Base-by-base conservation (phyloP, 1,140 invertebrate species). In the Tetramorium parvispinum region DNA sequence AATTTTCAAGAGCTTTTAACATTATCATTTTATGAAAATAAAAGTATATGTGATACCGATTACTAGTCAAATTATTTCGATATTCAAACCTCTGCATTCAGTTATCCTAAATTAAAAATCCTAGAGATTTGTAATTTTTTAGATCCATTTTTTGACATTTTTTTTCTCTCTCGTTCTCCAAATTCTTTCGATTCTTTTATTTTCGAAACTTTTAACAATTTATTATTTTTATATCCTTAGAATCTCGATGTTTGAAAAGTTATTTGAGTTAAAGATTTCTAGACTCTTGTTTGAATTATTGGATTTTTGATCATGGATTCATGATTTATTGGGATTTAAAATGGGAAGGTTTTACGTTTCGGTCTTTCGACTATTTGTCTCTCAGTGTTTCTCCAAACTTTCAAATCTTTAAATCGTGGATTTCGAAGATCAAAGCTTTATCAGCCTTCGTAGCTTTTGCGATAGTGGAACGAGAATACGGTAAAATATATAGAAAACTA, bases 71-170 rank as follows among this genome's bases (percentile, higher is more conserved):
- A 43, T 43, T 66, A 66, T 66, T 43, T 66, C 63, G 63, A 66
- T 66, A 65, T 66, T 66, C 37, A 66, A 32, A 2, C 5, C 37
- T 66, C 16, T 24, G 24, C 37, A 43, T 40, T 77, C 8, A 24
- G 16, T 2, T 73, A 27, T 27, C 24, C 32, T 4, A 32, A 32
- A 32, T 32, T 32, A 51, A 40, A 37, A 81, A 55, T 71, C 18
- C 13, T 59, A 57, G 3, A 82, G 3, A 82, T 71, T 43, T 40
- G 24, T 46, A 13, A 5, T 66, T 70, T 81, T 21, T 82, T 73
- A 59, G 40, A 46, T 82, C 6, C 11, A 57, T 59, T 73, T 59
- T 73, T 18, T 37, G 0, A 16, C 2, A 79, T 66, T 78, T 18
- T 65, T 5, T 21, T 13, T 49, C 13, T 51, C 11, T 46, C 43